Percentiles rank a stretch among this genome's conserved stretches.
phyloP scores from a whole-genome alignment of 2,797 vertebrate species.

The Phataginus tricuspis region DNA sequence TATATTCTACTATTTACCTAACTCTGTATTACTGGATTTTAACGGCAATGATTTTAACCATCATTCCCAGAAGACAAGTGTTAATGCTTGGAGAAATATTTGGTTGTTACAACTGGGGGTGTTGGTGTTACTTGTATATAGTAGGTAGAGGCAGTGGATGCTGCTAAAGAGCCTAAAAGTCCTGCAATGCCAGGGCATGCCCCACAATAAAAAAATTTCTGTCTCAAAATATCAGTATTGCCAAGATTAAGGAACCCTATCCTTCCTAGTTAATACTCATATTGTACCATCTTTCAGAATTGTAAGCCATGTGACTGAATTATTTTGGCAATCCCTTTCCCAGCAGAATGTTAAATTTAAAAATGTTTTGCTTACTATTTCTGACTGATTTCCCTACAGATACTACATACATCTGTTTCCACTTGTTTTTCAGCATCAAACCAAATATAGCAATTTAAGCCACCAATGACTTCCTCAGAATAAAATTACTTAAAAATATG shows the following conservation, averaged over 20 bases:
- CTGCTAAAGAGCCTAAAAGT: background rate
- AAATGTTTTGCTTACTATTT: background rate
- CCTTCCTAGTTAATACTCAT: background rate
- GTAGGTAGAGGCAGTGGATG: background rate
- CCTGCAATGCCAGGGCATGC: background rate
- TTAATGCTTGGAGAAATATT: background rate
- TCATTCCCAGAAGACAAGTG: background rate
- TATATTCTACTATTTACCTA: background rate
- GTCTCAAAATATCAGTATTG: background rate
- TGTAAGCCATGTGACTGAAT: background rate
- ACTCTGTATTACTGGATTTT: background rate
- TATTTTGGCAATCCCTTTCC: background rate
- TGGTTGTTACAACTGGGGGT: background rate
- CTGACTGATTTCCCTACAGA: background rate
- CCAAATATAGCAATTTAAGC: conserved; percentile 7
- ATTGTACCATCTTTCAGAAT: background rate
- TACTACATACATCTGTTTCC: background rate
- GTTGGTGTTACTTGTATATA: background rate
- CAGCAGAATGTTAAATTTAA: conserved; percentile 28
- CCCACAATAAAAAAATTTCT: background rate
- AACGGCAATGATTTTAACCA: background rate
- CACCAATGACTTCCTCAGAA: background rate
- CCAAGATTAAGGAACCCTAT: background rate
- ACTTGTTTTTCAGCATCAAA: background rate
- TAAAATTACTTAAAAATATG: background rate